Conservation (phyloP, 2,797 vertebrate species). For the Macropodus opercularis region DNA sequence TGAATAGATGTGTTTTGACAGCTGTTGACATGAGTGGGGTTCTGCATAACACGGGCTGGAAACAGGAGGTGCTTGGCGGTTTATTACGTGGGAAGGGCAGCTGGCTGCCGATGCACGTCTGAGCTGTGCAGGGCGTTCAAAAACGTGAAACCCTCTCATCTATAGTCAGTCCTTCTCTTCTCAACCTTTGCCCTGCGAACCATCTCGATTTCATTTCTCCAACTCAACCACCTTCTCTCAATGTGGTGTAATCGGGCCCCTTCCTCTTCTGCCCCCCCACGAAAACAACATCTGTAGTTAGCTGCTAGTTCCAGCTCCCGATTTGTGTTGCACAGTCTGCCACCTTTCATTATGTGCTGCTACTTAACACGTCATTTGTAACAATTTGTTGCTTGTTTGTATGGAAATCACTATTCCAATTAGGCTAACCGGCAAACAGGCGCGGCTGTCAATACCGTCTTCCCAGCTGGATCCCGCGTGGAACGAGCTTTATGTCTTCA, state of each 20-base stretch:
- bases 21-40: constrained; percentile 36
- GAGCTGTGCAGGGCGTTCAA: constrained; percentile 13
- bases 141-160: constrained; percentile 3
- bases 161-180: too few relatives aligned
- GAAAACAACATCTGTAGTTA: constrained; percentile 39
- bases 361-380: constrained; percentile 66
- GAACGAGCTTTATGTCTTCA: constrained; percentile 33
- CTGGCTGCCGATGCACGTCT: constrained; percentile 36
- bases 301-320: constrained; percentile 16
- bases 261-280: background rate
- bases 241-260: constrained; percentile 37
- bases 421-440: constrained; percentile 51
- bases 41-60: constrained; percentile 17
- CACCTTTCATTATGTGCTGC: constrained; percentile 51
- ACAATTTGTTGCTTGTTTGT: constrained; percentile 72
- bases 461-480: constrained; percentile 15
- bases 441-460: constrained; percentile 49
- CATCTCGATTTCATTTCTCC: background rate
- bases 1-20: constrained; percentile 45
- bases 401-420: constrained; percentile 72
- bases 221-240: background rate
- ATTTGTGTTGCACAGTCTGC: constrained; percentile 31
- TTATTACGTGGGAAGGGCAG: constrained; percentile 21
- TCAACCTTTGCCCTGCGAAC: background rate
- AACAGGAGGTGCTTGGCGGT: constrained; percentile 36